phyloP scores from a whole-genome alignment of 37 sponge, comb jelly and placozoan genomes.

The Haliclona indistincta region DNA sequence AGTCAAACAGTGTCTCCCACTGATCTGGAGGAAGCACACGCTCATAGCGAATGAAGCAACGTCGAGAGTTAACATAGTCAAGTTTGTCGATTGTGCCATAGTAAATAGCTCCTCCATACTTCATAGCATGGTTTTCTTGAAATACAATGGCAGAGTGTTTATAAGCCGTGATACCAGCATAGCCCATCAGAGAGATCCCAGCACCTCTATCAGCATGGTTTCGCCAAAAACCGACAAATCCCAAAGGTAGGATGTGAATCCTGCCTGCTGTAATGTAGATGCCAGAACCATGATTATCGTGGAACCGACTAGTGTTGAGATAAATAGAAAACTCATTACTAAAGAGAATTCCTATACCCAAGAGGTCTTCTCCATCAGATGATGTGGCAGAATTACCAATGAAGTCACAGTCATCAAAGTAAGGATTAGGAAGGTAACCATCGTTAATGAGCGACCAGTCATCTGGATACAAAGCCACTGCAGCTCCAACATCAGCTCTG shows the following conservation, averaged over 20 bases:
- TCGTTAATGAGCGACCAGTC: constrained; percentile 6
- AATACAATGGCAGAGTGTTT: neutral
- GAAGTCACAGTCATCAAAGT: constrained; percentile 7
- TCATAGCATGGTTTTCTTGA: neutral
- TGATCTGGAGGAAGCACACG: neutral
- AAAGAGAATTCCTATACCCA: neutral
- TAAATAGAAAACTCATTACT: neutral
- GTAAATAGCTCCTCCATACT: constrained; percentile 11
- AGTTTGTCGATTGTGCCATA: constrained; percentile 2
- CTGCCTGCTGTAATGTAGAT: neutral
- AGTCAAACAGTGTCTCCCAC: neutral
- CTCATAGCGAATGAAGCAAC: constrained; percentile 10
- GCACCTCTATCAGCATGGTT: constrained; percentile 1
- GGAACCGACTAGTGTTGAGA: neutral
- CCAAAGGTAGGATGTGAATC: neutral
- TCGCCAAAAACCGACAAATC: neutral
- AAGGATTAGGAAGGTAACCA: constrained; percentile 18
- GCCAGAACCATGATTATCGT: constrained; percentile 11
- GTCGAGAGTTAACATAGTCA: neutral
- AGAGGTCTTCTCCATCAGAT: neutral
- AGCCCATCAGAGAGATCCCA: neutral
- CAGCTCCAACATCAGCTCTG: constrained; percentile 14
- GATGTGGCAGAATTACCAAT: neutral
- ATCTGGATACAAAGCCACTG: constrained; percentile 16
- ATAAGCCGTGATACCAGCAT: neutral